Base-by-base conservation (phyloP, 2,797 vertebrate species). In the Limosa lapponica region DNA sequence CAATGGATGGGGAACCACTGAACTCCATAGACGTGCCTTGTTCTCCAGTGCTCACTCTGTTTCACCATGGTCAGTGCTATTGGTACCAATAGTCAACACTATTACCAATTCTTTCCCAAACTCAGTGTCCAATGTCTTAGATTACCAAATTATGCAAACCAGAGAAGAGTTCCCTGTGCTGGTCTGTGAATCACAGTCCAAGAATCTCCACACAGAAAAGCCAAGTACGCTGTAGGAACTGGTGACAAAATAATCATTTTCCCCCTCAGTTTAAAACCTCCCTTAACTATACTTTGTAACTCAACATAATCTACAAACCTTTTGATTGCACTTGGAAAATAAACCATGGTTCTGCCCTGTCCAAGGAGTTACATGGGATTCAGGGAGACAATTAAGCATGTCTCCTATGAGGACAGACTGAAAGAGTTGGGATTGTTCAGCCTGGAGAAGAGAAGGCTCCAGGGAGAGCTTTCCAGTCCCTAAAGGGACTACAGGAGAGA, bases 171-270 rank as follows among this genome's bases (percentile, higher is more conserved):
- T 71, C 13, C 23, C 49, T 27, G 14, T 36, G 36, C 24, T 72
- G 4, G 22, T 48, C 44, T 67, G 15, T 52, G 44, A 79, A 34
- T 54, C 62, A 39, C n/a, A 46, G 32, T 1, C 3, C 1, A 14
- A 82, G 16, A 73, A 80, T 16, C 4, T 4, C 10, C 8, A 20
- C 8, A 48, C 2, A 28, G 39, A 67, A 80, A 66, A 66, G 2
- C 36, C 25, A 49, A 58, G 16, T 11, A 46, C 0, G 0, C n/a
- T 36, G 18, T 15, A 43, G 34, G 37, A 81, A 48, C 16, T 1
- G 1, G 11, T 48, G 44, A 78, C 15, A 82, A 82, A 70, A 77
- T 14, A 39, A 78, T 62, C 0, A 34, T 44, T 83, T 64, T 67
- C 12, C 6, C 10, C 32, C 54, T 88, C 34, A 32, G 9, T 44